These are phyloP conservation scores for Trichosurus vulpecula DNA, from an alignment of 2,797 vertebrate genomes.

Conservation along the genomic window DNA sequence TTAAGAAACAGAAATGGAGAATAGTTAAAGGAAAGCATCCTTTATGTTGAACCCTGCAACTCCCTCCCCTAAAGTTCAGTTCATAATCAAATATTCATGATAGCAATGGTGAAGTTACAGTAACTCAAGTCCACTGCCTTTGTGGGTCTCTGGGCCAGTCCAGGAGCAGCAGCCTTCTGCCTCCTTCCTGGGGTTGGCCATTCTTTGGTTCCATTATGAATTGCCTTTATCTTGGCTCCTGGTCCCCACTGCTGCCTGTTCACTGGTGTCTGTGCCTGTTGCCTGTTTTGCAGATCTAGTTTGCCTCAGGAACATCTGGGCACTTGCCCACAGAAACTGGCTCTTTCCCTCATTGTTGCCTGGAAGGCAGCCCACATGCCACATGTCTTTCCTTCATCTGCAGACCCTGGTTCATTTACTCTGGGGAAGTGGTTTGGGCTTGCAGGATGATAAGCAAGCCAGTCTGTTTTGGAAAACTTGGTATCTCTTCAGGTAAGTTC, in stretches of 20 bases:
- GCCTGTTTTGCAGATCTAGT: neutral
- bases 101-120: neutral
- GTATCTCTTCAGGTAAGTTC: neutral
- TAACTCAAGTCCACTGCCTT: neutral
- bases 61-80: neutral
- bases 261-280: neutral
- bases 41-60: neutral
- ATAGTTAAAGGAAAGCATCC: neutral
- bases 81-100: neutral
- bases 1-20: neutral
- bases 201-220: neutral
- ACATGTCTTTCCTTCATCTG: neutral
- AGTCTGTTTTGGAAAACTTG: neutral
- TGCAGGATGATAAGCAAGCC: neutral
- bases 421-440: neutral
- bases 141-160: neutral
- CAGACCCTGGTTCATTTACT: neutral
- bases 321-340: neutral
- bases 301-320: neutral
- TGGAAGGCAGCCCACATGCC: neutral
- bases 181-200: neutral
- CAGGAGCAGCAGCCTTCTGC: neutral
- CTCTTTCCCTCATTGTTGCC: neutral
- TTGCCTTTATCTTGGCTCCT: neutral
- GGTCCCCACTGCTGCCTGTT: neutral